These are phyloP conservation scores for Aricia artaxerxes DNA, from an alignment of 2,888 invertebrate genomes.

Conservation along the genomic window DNA sequence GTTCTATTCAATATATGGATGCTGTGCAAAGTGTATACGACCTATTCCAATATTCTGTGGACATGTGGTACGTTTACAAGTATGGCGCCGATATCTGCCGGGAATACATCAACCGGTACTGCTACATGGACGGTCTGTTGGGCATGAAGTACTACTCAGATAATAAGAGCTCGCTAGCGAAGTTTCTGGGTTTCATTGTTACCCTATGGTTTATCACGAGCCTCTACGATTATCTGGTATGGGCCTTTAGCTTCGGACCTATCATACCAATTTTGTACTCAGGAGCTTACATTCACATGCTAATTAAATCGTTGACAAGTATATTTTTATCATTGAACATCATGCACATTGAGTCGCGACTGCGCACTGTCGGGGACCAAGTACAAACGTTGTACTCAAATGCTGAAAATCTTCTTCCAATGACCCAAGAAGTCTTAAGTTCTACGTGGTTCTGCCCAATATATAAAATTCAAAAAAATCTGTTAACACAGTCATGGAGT, in stretches of 20 bases:
- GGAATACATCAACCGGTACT: conserved; percentile 59
- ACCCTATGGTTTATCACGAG: conserved; percentile 52
- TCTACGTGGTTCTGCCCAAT: conserved; percentile 5
- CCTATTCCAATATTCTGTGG: conserved; percentile 56
- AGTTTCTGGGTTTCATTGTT: conserved; percentile 47
- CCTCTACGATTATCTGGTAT: conserved; percentile 53
- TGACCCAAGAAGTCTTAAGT: not conserved
- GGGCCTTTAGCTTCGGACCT: conserved; percentile 53
- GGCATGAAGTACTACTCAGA: conserved; percentile 46
- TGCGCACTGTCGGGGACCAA: conserved; percentile 53
- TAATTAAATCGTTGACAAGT: conserved; percentile 62
- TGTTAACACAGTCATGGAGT: not conserved
- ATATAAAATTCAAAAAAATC: conserved; percentile 26
- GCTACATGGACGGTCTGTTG: conserved; percentile 55
- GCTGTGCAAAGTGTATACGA: conserved; percentile 57
- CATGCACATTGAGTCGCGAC: conserved; percentile 55
- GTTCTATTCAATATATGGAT: conserved; percentile 57
- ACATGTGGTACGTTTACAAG: conserved; percentile 57
- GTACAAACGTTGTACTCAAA: conserved; percentile 48
- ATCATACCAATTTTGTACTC: conserved; percentile 48
- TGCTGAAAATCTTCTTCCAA: conserved; percentile 25
- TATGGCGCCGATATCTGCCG: conserved; percentile 54
- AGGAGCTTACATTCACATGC: conserved; percentile 54
- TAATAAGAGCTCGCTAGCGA: conserved; percentile 49
- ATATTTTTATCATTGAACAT: conserved; percentile 60